phyloP scores from a whole-genome alignment of 2,888 invertebrate species.

The Diplazon laetatorius region DNA sequence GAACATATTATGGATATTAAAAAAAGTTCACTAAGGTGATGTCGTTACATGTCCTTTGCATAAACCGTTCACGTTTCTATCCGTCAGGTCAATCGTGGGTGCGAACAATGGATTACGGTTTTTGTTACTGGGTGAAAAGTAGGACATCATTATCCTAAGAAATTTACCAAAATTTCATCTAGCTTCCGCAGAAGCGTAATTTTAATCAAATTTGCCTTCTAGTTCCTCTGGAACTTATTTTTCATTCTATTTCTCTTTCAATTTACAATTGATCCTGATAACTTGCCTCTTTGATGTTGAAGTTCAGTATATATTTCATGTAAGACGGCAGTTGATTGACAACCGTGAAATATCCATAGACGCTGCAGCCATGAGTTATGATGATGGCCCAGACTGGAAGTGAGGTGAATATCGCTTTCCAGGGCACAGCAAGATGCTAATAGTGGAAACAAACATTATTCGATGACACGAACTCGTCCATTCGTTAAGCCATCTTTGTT shows the following conservation, averaged over 20 bases:
- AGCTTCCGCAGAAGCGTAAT: too few species aligned
- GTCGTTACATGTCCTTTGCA: too few species aligned
- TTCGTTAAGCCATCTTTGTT: neutral
- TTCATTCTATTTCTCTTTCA: neutral
- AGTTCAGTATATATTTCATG: conserved; percentile 91
- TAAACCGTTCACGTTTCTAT: too few species aligned
- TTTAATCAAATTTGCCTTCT: neutral
- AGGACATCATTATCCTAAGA: too few species aligned
- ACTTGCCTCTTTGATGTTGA: conserved; percentile 89
- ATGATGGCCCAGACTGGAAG: conserved; percentile 93
- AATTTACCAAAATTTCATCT: too few species aligned
- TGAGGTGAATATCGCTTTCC: conserved; percentile 88
- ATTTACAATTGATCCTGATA: neutral
- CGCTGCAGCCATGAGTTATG: conserved; percentile 91
- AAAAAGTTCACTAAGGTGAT: too few species aligned
- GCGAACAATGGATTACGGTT: too few species aligned
- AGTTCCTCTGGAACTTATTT: neutral
- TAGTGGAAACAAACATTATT: conserved; percentile 13
- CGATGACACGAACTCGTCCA: neutral
- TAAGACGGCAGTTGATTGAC: conserved; percentile 94
- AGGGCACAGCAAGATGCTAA: conserved; percentile 87
- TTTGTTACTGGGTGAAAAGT: too few species aligned
- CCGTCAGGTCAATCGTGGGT: too few species aligned
- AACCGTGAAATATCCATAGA: conserved; percentile 94
- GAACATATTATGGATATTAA: too few species aligned